These are phyloP conservation scores for Heliothis subflexa DNA, from an alignment of 1,140 invertebrate genomes.

Conservation along the genomic window DNA sequence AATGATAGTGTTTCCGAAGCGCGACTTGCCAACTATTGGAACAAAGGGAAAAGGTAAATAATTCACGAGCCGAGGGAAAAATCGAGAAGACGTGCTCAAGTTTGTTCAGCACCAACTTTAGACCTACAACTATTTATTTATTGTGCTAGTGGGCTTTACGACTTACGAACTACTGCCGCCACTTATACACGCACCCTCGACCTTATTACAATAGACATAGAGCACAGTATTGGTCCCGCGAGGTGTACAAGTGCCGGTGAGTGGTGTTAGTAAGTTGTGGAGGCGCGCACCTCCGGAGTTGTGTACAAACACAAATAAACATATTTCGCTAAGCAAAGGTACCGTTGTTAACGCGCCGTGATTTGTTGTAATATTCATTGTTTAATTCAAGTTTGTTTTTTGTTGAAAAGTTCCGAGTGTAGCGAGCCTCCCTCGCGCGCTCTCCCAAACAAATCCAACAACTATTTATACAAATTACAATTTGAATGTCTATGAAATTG, in stretches of 20 bases:
- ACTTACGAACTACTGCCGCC: constrained; percentile 21
- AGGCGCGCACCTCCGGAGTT: constrained; percentile 24
- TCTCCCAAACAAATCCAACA: constrained; percentile 27
- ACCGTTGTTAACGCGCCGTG: constrained; percentile 61
- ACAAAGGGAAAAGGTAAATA: constrained; percentile 62
- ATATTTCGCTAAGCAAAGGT: constrained; percentile 68
- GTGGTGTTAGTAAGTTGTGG: constrained; percentile 46
- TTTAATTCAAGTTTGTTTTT: constrained; percentile 61
- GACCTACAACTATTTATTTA: constrained; percentile 75
- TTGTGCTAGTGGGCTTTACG: constrained; percentile 64
- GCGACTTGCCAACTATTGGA: constrained; percentile 59
- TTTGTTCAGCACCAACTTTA: constrained; percentile 60
- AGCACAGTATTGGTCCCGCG: not conserved
- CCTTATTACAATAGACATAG: not conserved
- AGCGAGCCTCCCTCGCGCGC: not conserved
- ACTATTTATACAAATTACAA: constrained; percentile 34
- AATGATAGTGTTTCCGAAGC: constrained; percentile 35
- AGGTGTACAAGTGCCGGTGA: not conserved
- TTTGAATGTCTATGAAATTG: constrained; percentile 25
- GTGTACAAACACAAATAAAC: constrained; percentile 69
- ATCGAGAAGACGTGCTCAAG: constrained; percentile 58
- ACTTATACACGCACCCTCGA: constrained; percentile 33
- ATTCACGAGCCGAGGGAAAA: constrained; percentile 64
- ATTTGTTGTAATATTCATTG: constrained; percentile 70
- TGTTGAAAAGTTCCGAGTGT: constrained; percentile 23